Evolutionary conservation across 2,113 vertebrate genomes (phyloP).

Genomic region (Tachysurus fulvidraco): DNA sequence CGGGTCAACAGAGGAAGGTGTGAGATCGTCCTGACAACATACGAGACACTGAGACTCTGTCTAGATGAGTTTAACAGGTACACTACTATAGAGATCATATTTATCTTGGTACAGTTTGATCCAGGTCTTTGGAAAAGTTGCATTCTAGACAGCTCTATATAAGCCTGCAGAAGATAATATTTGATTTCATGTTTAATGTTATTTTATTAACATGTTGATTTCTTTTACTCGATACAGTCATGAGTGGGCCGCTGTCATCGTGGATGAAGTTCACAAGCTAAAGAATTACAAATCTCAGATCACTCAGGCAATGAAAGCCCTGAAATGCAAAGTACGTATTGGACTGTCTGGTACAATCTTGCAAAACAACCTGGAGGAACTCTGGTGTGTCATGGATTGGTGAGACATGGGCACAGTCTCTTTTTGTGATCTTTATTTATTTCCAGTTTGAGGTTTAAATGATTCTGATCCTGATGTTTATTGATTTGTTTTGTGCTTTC

Average conservation of each 20-base stretch:
- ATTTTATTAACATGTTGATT: background rate
- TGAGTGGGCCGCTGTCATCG: slow-evolving; percentile 89
- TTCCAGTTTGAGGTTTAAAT: background rate
- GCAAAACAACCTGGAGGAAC: slow-evolving; percentile 94
- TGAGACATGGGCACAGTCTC: slow-evolving; percentile 55
- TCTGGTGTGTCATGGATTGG: slow-evolving; percentile 99
- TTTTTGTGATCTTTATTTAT: background rate
- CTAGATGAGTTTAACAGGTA: slow-evolving; percentile 92
- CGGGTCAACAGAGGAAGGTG: slow-evolving; percentile 85
- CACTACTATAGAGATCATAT: background rate
- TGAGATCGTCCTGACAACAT: slow-evolving; percentile 91
- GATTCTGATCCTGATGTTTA: background rate
- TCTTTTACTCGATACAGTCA: slow-evolving; percentile 68
- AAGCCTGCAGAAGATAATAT: background rate
- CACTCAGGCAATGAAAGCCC: slow-evolving; percentile 87
- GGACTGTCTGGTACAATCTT: slow-evolving; percentile 95
- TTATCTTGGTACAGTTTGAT: background rate
- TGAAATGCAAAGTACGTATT: slow-evolving; percentile 84
- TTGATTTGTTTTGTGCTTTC: slow-evolving; percentile 41
- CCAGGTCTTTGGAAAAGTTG: background rate
- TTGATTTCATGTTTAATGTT: background rate
- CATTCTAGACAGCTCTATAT: background rate
- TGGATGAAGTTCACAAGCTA: slow-evolving; percentile 94
- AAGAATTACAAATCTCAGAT: slow-evolving; percentile 92
- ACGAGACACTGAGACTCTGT: slow-evolving; percentile 85